Evolutionary conservation across 2,888 invertebrate species (phyloP), one percentile per base, ranked within the genome.

Genomic region (Drosophila nigricruria): DNA sequence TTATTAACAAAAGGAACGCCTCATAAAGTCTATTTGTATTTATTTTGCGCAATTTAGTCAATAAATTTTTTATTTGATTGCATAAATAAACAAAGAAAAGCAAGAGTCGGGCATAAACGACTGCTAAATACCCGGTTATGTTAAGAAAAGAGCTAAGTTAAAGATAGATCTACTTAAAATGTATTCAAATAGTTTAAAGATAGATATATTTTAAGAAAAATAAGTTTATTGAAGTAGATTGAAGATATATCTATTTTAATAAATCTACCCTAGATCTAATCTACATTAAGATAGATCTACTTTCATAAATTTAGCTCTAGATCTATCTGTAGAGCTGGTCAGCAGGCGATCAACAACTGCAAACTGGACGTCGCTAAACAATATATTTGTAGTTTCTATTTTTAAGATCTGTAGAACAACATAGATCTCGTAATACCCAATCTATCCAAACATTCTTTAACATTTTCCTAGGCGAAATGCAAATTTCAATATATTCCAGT

Each of bases 1-100:
- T 56, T 56, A 56, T 56, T 30, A 40, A 6, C 14, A 6, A n/a
- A 43, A 10, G 16, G 10, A 23, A 8, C 20, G 18, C 10, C 52
- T n/a, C 25, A 9, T 16, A 10, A 32, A 8, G 36, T 36, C 12
- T 23, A 36, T 53, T 23, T 59, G 50, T 16, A 20, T 27, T 47
- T 63, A 47, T 32, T 66, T 50, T 36, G 49, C 25, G 49, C 27
- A 50, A 50, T 36, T 42, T 42, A 42, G 56, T 50, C 36, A 50
- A 68, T 68, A 57, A 56, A 43, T 52, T 57, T 57, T 25, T 12
- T 49, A 54, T 23, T 56, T 63, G 32, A n/a, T 43, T 59, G 59
- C 12, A 18, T 18, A 54, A 59, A 38, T 54, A 42, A 74, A 53
- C 53, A 34, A 30, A 59, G 14, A 25, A 18, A 1, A 18, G 14